phyloP scores from a whole-genome alignment of 2,113 vertebrate species.

The Mungos mungo region DNA sequence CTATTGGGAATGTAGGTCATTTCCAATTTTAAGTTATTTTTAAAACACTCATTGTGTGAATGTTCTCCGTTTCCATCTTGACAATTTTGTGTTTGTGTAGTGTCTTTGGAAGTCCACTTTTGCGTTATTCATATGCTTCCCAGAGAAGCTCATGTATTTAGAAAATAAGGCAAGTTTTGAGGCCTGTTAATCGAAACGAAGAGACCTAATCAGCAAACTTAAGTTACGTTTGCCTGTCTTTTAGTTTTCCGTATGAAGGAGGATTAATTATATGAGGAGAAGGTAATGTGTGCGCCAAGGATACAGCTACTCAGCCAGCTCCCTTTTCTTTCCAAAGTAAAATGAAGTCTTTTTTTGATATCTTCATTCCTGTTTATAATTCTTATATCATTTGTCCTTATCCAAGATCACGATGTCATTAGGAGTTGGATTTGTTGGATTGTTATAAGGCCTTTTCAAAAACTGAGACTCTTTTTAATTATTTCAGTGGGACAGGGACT shows the following conservation, averaged over 20 bases:
- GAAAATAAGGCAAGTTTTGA: slow-evolving; percentile 64
- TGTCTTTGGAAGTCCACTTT: slow-evolving; percentile 59
- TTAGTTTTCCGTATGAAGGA: slow-evolving; percentile 52
- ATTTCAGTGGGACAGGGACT: neutral
- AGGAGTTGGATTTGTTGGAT: slow-evolving; percentile 28
- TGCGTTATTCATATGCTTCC: slow-evolving; percentile 69
- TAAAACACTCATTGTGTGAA: slow-evolving; percentile 55
- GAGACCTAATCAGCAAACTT: slow-evolving; percentile 44
- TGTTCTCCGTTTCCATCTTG: slow-evolving; percentile 41
- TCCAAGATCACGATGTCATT: slow-evolving; percentile 9
- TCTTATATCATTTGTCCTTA: slow-evolving; percentile 43
- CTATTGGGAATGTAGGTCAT: slow-evolving; percentile 17
- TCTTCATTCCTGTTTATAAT: neutral
- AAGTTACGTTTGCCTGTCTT: slow-evolving; percentile 29
- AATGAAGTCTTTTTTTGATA: neutral
- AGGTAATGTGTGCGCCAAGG: slow-evolving; percentile 19
- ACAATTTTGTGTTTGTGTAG: slow-evolving; percentile 18
- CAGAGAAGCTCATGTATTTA: slow-evolving; percentile 75
- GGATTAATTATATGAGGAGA: slow-evolving; percentile 28
- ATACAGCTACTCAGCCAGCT: neutral
- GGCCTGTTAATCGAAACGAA: slow-evolving; percentile 56
- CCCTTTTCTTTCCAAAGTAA: slow-evolving; percentile 52
- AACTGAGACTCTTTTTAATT: slow-evolving; percentile 59
- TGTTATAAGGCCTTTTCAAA: slow-evolving; percentile 44
- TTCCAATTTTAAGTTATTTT: slow-evolving; percentile 65